Base-by-base conservation (phyloP, 2,113 vertebrate genomes). In the Oncorhynchus clarkii region DNA sequence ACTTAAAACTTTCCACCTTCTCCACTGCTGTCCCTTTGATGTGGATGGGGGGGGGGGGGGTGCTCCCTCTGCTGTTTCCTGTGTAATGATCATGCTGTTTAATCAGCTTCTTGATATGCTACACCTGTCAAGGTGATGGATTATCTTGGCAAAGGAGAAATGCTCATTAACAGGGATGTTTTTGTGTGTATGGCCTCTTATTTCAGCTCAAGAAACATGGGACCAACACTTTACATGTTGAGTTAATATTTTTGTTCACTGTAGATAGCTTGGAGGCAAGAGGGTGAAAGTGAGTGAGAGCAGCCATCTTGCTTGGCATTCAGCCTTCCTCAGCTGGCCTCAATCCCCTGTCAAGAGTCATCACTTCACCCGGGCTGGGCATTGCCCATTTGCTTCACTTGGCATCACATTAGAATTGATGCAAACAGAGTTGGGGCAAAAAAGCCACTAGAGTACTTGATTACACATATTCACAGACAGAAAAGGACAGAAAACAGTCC, bases 261-360 rank as follows among this genome's bases (percentile, higher is more conserved):
- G 39, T 26, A n/a, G 18, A 22, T 8, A 64, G 22, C 60, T 64
- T 64, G 60, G 6, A 64, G 60, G 65, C 26, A 67, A 62, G 69
- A n/a, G 69, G 51, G 80, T 81, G 71, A 76, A 45, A 45, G 79
- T 77, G 77, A 83, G 77, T 72, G 49, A 81, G 84, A 85, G 78
- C 82, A 77, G 73, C 72, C 72, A 68, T 86, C 78, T 82, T 86
- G 39, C 39, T 45, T 45, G 39, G 9, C 39, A 45, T 45, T 45
- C 39, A 45, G 8, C 39, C 39, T 45, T 45, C 67, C 66, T 79
- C 82, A 85, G 76, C 83, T 74, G 80, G 74, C 70, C 79, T 80
- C 84, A 80, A 78, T 76, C 80, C 78, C 69, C 67, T 82, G 85
- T 90, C 88, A 84, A 82, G 78, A 85, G 77, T 69, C 80, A 85